Base-by-base conservation (phyloP, 2,888 invertebrate genomes). In the Amphipyra berbera region DNA sequence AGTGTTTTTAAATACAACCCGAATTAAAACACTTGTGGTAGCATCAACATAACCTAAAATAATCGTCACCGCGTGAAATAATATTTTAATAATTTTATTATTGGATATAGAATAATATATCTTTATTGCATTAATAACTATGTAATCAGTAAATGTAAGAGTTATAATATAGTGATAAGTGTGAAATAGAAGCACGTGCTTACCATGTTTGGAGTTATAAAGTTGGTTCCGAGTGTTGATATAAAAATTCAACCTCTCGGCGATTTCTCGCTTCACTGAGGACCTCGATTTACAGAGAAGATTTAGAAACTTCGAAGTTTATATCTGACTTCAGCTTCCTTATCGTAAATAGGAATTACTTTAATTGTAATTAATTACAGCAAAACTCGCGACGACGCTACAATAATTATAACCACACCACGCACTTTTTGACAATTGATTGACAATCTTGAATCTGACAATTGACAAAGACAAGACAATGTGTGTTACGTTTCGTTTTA, bases 201-300 rank as follows among this genome's bases (percentile, higher is more conserved):
- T 83, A 95, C 95, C 94, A 94, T 95, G 73, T 81, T 90, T 68
- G 60, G 35, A 48, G 27, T 69, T 67, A n/a, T n/a, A n/a, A n/a
- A 48, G 40, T 7, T 35, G 50, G 55, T 77, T 55, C 54, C 59
- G 68, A 67, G 68, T 44, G 68, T 71, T 65, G 68, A 80, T 60
- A 73, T 40, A 48, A 56, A 62, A 77, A 63, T 70, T 83, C 79
- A 87, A 90, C 95, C 95, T 94, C 95, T 95, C 95, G 82, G 95
- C 95, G 95, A 95, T 91, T 87, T 76, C 91, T 95, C 95, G 95
- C 95, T 90, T 95, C 95, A 95, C 95, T 92, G 95, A 95, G 95
- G 95, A 88, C 72, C 70, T 76, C 55, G 55, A 33, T 33, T 42
- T 7, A 41, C 37, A 52, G 44, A 13, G 46, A 50, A 45, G 13